phyloP scores from a whole-genome alignment of 2,113 vertebrate species.

The Garra rufa region DNA sequence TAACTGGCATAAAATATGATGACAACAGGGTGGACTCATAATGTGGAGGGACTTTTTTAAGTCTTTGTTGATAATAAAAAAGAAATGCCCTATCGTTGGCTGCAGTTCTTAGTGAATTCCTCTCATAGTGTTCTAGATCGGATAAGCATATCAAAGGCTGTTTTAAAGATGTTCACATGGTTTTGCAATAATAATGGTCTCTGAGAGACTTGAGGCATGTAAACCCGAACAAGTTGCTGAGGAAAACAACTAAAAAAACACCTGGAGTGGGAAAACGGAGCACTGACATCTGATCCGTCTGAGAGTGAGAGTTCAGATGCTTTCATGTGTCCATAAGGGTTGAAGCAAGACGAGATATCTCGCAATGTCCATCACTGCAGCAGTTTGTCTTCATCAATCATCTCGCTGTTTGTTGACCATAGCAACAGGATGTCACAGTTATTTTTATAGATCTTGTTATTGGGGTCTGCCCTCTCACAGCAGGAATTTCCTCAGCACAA shows the following conservation, averaged over 20 bases:
- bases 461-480: slow-evolving; percentile 65
- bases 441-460: slow-evolving; percentile 74
- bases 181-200: slow-evolving; percentile 22
- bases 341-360: slow-evolving; percentile 52
- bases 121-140: background rate
- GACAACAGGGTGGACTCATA: background rate
- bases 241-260: slow-evolving; percentile 44
- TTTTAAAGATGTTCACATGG: slow-evolving; percentile 6
- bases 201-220: slow-evolving; percentile 26
- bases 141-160: background rate
- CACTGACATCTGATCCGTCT: slow-evolving; percentile 50
- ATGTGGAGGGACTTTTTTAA: background rate
- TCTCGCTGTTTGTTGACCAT: slow-evolving; percentile 69
- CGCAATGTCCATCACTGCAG: slow-evolving; percentile 61
- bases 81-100: background rate
- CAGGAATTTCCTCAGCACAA: slow-evolving; percentile 58
- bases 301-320: slow-evolving; percentile 35
- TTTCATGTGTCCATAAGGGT: slow-evolving; percentile 47
- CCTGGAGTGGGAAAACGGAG: slow-evolving; percentile 30
- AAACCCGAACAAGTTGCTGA: slow-evolving; percentile 27
- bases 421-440: slow-evolving; percentile 69
- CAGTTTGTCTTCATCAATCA: slow-evolving; percentile 73
- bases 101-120: background rate
- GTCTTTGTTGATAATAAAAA: background rate
- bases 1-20: background rate